Percentiles rank a stretch among this genome's conserved stretches.
These are phyloP conservation scores for Leucoraja ocellata DNA, from an alignment of 2,797 vertebrate species.

Conservation along the genomic window DNA sequence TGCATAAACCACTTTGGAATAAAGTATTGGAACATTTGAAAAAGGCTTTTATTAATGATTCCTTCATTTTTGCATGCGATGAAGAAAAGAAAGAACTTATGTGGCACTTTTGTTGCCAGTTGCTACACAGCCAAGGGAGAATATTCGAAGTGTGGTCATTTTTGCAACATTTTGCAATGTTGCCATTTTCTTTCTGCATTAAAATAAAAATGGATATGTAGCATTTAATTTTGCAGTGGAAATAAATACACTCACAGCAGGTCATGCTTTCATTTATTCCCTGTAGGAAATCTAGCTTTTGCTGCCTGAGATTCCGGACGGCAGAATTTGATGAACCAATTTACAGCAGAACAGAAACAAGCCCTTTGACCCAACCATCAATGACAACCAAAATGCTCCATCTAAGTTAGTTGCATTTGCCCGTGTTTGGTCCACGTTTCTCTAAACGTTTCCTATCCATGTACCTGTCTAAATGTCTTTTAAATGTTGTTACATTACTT, in stretches of 20 bases:
- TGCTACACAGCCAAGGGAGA: neutral
- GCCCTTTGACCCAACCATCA: too few relatives aligned
- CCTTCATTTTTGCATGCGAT: neutral
- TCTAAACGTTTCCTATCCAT: too few relatives aligned
- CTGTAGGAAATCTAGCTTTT: neutral
- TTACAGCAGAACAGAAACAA: neutral
- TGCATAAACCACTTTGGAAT: neutral
- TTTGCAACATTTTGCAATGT: neutral
- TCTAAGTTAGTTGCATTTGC: too few relatives aligned
- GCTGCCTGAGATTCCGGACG: neutral
- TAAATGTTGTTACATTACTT: too few relatives aligned
- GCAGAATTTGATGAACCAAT: neutral
- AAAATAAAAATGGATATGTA: neutral
- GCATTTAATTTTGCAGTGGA: neutral
- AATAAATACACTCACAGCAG: neutral
- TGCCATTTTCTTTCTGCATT: neutral
- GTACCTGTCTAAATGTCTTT: too few relatives aligned
- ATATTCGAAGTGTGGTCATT: neutral
- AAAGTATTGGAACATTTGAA: neutral
- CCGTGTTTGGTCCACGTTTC: too few relatives aligned
- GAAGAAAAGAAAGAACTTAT: neutral
- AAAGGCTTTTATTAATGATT: neutral
- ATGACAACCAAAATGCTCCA: too few relatives aligned
- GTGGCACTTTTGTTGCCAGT: neutral
- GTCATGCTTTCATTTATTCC: neutral